Evolutionary conservation across 2,888 invertebrate genomes (phyloP).

Genomic region (Brenthis ino): DNA sequence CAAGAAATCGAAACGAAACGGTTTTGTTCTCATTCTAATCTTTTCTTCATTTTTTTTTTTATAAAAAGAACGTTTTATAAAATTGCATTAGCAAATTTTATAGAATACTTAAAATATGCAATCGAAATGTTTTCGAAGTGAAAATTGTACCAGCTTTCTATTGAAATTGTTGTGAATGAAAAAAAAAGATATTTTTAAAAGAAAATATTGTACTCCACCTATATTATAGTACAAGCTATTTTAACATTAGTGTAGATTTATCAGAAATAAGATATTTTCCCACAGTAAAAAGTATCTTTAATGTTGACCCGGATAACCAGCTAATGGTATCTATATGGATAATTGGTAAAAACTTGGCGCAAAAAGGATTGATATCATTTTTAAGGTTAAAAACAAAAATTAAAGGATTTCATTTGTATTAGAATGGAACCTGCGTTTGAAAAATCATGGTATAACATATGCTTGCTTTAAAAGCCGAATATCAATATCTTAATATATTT

Average conservation of each 20-base stretch:
- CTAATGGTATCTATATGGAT: conserved; percentile 20
- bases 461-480: neutral
- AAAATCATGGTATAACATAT: conserved; percentile 13
- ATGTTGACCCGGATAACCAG: too few relatives aligned
- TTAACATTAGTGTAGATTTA: too few relatives aligned
- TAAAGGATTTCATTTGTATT: conserved; percentile 38
- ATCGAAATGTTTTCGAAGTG: conserved; percentile 6
- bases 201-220: neutral
- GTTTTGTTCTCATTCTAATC: conserved; percentile 24
- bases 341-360: conserved; percentile 28
- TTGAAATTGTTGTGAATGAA: conserved; percentile 1
- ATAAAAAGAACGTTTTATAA: conserved; percentile 10
- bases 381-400: conserved; percentile 31
- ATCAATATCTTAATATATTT: neutral
- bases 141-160: neutral
- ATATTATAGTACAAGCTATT: too few relatives aligned
- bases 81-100: conserved; percentile 12
- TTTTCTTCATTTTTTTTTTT: conserved; percentile 14
- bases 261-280: too few relatives aligned
- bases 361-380: conserved; percentile 33
- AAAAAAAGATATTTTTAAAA: conserved; percentile 6
- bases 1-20: conserved; percentile 35
- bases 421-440: conserved; percentile 35
- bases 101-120: conserved; percentile 8
- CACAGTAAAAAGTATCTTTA: too few relatives aligned